phyloP scores from a whole-genome alignment of 2,888 invertebrate species.

The Notocelia uddmanniana region DNA sequence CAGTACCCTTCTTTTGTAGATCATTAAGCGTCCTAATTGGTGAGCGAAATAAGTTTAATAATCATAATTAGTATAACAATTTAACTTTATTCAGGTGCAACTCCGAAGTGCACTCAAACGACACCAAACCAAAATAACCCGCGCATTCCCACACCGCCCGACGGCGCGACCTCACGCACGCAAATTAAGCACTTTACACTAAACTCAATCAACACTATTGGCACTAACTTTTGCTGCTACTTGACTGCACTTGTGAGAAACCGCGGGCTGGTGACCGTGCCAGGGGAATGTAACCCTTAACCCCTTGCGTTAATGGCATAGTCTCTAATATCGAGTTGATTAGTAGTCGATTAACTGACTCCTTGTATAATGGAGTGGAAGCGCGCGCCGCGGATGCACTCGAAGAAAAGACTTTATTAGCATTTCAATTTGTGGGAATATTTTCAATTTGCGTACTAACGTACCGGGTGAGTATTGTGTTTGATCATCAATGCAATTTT shows the following conservation, averaged over 20 bases:
- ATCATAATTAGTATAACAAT: background rate
- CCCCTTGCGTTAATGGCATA: background rate
- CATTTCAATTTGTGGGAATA: slow-evolving; percentile 26
- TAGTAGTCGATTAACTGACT: background rate
- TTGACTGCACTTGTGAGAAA: slow-evolving; percentile 27
- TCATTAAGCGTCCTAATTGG: background rate
- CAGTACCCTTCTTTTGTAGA: background rate
- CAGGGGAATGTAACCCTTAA: background rate
- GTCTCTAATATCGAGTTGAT: background rate
- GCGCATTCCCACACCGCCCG: slow-evolving; percentile 29
- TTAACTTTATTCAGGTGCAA: background rate
- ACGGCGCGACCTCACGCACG: background rate
- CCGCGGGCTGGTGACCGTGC: background rate
- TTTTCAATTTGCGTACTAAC: background rate
- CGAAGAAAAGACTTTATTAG: slow-evolving; percentile 18
- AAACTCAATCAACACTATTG: slow-evolving; percentile 28
- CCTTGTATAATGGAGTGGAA: slow-evolving; percentile 26
- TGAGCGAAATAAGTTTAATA: background rate
- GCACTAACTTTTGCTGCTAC: background rate
- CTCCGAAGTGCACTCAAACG: background rate
- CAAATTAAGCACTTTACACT: slow-evolving; percentile 4
- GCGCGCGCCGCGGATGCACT: slow-evolving; percentile 26
- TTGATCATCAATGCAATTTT: slow-evolving; percentile 1
- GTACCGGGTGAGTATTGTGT: background rate
- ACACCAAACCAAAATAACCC: background rate